phyloP scores from a whole-genome alignment of 2,113 vertebrate genomes.

The Brachionichthys hirsutus region DNA sequence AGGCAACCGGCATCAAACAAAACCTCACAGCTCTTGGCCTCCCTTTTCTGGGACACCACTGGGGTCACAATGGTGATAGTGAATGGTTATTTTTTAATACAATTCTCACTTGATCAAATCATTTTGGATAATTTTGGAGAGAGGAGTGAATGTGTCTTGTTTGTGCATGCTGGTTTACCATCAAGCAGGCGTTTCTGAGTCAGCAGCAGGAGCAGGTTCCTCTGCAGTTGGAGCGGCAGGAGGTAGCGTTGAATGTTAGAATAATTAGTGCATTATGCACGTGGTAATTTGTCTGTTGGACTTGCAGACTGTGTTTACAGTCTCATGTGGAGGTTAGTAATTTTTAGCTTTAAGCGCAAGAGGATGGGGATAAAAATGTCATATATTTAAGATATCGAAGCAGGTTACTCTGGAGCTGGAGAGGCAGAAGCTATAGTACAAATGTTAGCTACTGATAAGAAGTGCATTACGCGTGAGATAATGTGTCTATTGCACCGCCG shows the following conservation, averaged over 20 bases:
- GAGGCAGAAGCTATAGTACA: slow-evolving; percentile 35
- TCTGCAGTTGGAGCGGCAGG: slow-evolving; percentile 34
- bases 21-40: slow-evolving; percentile 17
- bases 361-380: no score
- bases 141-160: slow-evolving; percentile 3
- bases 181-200: slow-evolving; percentile 34
- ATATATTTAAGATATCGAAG: slow-evolving; percentile 16
- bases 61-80: background rate
- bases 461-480: slow-evolving; percentile 21
- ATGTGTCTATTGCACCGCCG: no score
- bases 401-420: slow-evolving; percentile 34
- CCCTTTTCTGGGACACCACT: background rate
- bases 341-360: no score
- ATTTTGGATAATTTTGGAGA: background rate
- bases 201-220: slow-evolving; percentile 48
- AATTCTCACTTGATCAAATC: no score
- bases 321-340: no score
- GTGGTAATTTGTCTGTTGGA: background rate
- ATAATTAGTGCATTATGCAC: slow-evolving; percentile 9
- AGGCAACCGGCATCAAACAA: slow-evolving; percentile 18
- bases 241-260: slow-evolving; percentile 50
- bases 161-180: slow-evolving; percentile 41
- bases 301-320: no score
- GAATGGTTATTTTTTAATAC: no score
- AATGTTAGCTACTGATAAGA: slow-evolving; percentile 46